These are phyloP conservation scores for Cephus nigrinus DNA, from an alignment of 2,888 invertebrate species.

Conservation along the genomic window DNA sequence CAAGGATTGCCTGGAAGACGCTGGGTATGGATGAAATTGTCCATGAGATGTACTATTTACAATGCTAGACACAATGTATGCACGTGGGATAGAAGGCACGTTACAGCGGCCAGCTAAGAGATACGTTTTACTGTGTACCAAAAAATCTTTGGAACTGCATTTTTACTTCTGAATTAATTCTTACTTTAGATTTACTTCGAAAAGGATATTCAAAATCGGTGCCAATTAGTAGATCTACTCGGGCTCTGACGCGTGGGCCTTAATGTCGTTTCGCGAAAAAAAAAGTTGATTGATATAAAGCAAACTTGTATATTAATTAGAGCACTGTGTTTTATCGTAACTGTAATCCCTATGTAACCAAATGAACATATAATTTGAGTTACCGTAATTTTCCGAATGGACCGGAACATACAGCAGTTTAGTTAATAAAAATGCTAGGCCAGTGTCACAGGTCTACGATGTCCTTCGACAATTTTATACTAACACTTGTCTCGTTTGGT, in stretches of 20 bases:
- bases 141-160: constrained; percentile 11
- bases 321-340: constrained; percentile 23
- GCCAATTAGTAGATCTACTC: constrained; percentile 20
- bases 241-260: not conserved
- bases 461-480: constrained; percentile 53
- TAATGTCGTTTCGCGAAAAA: not conserved
- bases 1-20: not conserved
- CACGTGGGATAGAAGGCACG: not conserved
- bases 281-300: not conserved
- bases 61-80: not conserved
- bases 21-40: not conserved
- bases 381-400: constrained; percentile 1
- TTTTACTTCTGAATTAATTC: not conserved
- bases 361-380: constrained; percentile 5
- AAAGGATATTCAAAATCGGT: constrained; percentile 12
- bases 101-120: not conserved
- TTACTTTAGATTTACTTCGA: not conserved
- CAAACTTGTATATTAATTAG: constrained; percentile 15
- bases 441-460: constrained; percentile 40
- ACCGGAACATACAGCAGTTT: not conserved
- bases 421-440: constrained; percentile 13
- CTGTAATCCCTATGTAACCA: constrained; percentile 17
- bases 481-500: constrained; percentile 51
- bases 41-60: not conserved
- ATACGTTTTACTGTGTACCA: constrained; percentile 15